phyloP scores from a whole-genome alignment of 2,797 vertebrate species.

The Lophius americanus region DNA sequence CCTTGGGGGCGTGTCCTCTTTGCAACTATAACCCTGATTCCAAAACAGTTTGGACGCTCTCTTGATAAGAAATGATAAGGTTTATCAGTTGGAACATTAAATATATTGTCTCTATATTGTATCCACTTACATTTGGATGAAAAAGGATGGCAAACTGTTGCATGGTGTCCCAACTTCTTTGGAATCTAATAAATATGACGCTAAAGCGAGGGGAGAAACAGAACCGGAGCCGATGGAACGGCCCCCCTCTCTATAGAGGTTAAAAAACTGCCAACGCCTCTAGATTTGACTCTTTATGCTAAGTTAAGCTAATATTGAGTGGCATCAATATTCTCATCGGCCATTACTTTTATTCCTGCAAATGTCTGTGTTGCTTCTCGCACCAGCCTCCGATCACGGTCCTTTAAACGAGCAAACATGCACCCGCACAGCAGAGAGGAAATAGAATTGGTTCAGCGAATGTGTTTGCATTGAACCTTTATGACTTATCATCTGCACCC shows the following conservation, averaged over 20 bases:
- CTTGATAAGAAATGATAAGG: too few relatives aligned
- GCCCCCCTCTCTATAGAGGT: too few relatives aligned
- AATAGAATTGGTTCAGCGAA: slow-evolving; percentile 8
- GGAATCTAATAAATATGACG: neutral
- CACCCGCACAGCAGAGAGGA: slow-evolving; percentile 7
- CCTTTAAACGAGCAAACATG: neutral
- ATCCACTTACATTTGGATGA: too few relatives aligned
- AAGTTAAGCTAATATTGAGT: too few relatives aligned
- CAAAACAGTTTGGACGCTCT: neutral
- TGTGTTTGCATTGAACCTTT: slow-evolving; percentile 12
- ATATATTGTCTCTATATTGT: too few relatives aligned
- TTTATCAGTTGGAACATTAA: too few relatives aligned
- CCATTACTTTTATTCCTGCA: neutral
- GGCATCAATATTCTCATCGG: neutral
- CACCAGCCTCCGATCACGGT: neutral
- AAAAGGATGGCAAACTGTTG: too few relatives aligned
- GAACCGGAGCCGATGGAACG: neutral
- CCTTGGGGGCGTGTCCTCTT: neutral
- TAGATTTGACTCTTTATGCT: too few relatives aligned
- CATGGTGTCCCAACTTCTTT: too few relatives aligned
- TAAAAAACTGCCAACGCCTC: too few relatives aligned
- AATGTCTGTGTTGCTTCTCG: neutral
- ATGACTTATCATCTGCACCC: neutral
- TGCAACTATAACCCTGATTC: slow-evolving; percentile 17
- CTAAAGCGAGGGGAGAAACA: neutral